These are phyloP conservation scores for Lates calcarifer DNA, from an alignment of 2,113 vertebrate genomes.

Conservation along the genomic window DNA sequence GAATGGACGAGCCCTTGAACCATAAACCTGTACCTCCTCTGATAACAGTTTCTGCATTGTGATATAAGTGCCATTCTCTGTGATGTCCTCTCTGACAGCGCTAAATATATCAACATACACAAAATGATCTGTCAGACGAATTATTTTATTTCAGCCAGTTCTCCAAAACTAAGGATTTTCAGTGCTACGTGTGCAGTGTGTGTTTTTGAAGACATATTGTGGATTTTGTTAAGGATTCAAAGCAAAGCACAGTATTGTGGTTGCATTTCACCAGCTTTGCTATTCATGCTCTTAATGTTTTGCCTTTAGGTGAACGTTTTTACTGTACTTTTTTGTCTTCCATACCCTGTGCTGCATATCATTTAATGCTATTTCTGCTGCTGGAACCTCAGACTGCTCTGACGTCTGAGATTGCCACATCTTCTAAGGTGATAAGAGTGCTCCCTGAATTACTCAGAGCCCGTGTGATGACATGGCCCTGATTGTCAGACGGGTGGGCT, in stretches of 20 bases:
- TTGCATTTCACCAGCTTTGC: slow-evolving; percentile 47
- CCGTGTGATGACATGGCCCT: slow-evolving; percentile 79
- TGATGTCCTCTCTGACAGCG: slow-evolving; percentile 77
- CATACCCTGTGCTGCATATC: slow-evolving; percentile 18
- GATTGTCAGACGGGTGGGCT: slow-evolving; percentile 88
- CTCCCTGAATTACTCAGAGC: slow-evolving; percentile 82
- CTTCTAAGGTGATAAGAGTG: slow-evolving; percentile 77
- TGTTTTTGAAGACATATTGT: slow-evolving; percentile 55
- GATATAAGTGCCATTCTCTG: slow-evolving; percentile 80
- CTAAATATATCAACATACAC: slow-evolving; percentile 79
- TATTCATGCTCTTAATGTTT: slow-evolving; percentile 45
- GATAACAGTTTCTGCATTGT: slow-evolving; percentile 85
- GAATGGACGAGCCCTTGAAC: slow-evolving; percentile 85
- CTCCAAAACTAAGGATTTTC: slow-evolving; percentile 72
- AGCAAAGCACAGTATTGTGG: slow-evolving; percentile 49
- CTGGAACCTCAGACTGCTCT: slow-evolving; percentile 61
- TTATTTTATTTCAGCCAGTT: slow-evolving; percentile 72
- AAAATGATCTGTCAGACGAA: slow-evolving; percentile 78
- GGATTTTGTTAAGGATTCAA: slow-evolving; percentile 63
- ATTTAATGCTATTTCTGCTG: slow-evolving; percentile 28
- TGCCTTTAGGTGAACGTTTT: slow-evolving; percentile 46
- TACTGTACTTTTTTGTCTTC: slow-evolving; percentile 48
- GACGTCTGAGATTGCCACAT: slow-evolving; percentile 78
- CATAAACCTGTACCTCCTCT: slow-evolving; percentile 84
- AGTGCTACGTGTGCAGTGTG: slow-evolving; percentile 9